Evolutionary conservation across 2,888 invertebrate species (phyloP).

Genomic region (Ophraella communa): DNA sequence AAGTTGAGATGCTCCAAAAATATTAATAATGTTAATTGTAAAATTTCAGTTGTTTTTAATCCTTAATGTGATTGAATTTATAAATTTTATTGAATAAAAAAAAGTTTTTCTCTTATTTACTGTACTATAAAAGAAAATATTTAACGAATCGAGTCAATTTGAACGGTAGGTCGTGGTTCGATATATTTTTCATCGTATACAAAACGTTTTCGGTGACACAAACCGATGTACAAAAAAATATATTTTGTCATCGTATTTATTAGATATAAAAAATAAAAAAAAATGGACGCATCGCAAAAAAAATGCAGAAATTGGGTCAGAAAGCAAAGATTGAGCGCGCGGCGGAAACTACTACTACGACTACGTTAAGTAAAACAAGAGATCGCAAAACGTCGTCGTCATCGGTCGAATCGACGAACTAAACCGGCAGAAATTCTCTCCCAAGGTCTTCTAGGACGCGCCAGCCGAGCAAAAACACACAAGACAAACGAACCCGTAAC

Average conservation of each 20-base stretch:
- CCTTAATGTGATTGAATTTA: too few species aligned
- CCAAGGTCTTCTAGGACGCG: slow-evolving; percentile 36
- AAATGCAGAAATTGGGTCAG: slow-evolving; percentile 30
- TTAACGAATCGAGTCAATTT: slow-evolving; percentile 2
- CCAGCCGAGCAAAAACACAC: slow-evolving; percentile 35
- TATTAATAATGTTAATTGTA: too few species aligned
- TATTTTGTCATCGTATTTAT: background rate
- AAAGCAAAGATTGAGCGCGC: slow-evolving; percentile 26
- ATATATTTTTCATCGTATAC: too few species aligned
- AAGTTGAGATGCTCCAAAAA: too few species aligned
- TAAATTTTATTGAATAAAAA: too few species aligned
- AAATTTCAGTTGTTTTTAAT: too few species aligned
- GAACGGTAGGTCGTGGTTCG: slow-evolving; percentile 19
- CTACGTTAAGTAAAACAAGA: slow-evolving; percentile 21
- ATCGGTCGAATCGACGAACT: slow-evolving; percentile 8
- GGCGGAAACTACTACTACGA: too few species aligned
- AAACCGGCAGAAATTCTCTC: slow-evolving; percentile 30
- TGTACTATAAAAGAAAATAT: background rate
- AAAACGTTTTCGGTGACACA: too few species aligned
- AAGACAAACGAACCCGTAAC: slow-evolving; percentile 34
- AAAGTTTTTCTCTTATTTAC: background rate
- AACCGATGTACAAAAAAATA: too few species aligned
- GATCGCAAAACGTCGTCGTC: slow-evolving; percentile 5
- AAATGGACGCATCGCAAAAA: background rate
- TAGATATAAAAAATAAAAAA: background rate